Evolutionary conservation across 2,888 invertebrate species (phyloP).

Genomic region (Subacronicta megacephala): DNA sequence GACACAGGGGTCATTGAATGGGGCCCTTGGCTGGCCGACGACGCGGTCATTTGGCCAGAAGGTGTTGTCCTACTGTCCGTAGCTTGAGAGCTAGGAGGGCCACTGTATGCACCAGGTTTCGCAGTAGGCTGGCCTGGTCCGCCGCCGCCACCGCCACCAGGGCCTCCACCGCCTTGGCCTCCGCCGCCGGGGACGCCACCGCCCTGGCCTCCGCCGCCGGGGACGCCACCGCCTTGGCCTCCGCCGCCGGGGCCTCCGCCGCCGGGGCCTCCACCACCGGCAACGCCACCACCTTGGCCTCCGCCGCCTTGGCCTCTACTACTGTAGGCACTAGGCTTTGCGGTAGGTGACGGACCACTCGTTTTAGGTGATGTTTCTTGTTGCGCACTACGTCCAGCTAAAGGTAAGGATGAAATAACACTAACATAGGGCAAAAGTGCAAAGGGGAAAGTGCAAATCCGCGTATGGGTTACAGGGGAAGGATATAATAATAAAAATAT

Average conservation of each 20-base stretch:
- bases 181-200: background rate
- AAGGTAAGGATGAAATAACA: background rate
- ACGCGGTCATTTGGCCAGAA: slow-evolving; percentile 37
- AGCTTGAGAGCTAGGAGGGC: background rate
- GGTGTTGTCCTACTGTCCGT: slow-evolving; percentile 8
- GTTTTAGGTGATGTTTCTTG: background rate
- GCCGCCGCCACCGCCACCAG: background rate
- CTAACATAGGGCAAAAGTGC: too few relatives aligned
- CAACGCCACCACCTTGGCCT: background rate
- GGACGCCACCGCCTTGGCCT: too few relatives aligned
- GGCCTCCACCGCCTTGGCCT: background rate
- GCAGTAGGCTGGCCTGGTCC: background rate
- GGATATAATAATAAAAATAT: too few relatives aligned
- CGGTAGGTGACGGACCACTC: background rate
- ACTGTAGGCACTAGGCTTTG: background rate
- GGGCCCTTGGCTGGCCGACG: background rate
- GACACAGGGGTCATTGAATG: background rate
- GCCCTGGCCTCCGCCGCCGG: background rate
- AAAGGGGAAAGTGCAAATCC: too few relatives aligned
- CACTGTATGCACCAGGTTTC: background rate
- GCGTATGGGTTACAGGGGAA: too few relatives aligned
- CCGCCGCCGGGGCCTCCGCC: background rate
- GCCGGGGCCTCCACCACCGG: background rate
- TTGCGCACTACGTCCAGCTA: background rate
- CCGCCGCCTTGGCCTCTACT: background rate